Evolutionary conservation across 2,888 invertebrate genomes (phyloP).

Genomic region (Drosophila pseudotalamancana): DNA sequence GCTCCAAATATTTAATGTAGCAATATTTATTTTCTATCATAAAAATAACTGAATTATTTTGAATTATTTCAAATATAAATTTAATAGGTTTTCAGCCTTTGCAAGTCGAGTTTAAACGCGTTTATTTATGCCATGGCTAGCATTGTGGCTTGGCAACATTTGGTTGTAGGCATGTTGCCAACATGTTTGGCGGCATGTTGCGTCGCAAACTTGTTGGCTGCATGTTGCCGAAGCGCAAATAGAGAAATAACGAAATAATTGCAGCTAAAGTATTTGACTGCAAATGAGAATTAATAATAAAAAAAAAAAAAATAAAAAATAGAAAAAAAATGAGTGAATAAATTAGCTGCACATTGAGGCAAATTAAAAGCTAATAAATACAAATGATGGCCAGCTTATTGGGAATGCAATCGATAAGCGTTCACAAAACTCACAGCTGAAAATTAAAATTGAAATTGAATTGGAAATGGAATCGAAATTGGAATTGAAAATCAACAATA

Average conservation of each 20-base stretch:
- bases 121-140: slow-evolving; percentile 2
- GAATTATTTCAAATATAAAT: not conserved
- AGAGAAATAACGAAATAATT: slow-evolving; percentile 55
- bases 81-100: not conserved
- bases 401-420: slow-evolving; percentile 43
- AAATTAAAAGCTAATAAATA: slow-evolving; percentile 56
- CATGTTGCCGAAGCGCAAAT: slow-evolving; percentile 50
- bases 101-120: not conserved
- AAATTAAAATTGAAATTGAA: slow-evolving; percentile 22
- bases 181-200: slow-evolving; percentile 62
- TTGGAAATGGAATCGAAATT: slow-evolving; percentile 22
- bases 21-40: not conserved
- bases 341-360: slow-evolving; percentile 37
- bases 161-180: slow-evolving; percentile 31
- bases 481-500: slow-evolving; percentile 26
- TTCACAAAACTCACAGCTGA: slow-evolving; percentile 17
- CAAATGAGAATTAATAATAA: slow-evolving; percentile 27
- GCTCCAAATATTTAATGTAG: no score
- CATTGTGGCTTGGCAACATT: slow-evolving; percentile 44
- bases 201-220: slow-evolving; percentile 61
- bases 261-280: slow-evolving; percentile 51
- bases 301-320: not conserved
- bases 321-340: slow-evolving; percentile 33
- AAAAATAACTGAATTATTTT: not conserved
- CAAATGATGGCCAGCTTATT: slow-evolving; percentile 34